Evolutionary conservation across 2,797 vertebrate genomes (phyloP).

Genomic region (Chromobotia macracanthus): DNA sequence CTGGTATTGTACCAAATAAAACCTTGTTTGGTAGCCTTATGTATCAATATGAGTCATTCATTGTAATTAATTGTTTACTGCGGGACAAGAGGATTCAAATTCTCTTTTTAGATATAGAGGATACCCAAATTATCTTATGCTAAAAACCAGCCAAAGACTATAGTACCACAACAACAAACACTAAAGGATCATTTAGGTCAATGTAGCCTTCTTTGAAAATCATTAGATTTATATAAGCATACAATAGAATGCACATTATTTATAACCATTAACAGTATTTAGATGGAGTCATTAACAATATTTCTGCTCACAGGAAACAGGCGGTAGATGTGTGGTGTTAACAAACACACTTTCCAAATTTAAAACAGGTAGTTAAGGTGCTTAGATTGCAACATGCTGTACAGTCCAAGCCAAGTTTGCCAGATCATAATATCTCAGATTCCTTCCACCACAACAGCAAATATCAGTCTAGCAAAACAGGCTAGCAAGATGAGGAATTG

Average conservation of each 20-base stretch:
- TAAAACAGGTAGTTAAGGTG: background rate
- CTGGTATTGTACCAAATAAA: background rate
- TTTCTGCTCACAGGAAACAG: background rate
- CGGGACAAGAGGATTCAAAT: too few species aligned
- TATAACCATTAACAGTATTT: background rate
- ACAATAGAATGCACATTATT: background rate
- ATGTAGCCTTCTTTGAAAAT: slow-evolving; percentile 11
- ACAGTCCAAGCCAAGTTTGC: background rate
- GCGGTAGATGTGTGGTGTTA: background rate
- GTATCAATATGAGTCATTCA: too few species aligned
- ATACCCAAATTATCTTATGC: too few species aligned
- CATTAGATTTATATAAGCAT: background rate
- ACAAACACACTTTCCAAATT: background rate
- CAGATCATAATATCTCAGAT: background rate
- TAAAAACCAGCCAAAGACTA: too few species aligned
- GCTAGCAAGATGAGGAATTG: background rate
- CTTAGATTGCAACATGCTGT: background rate
- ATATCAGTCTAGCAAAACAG: background rate
- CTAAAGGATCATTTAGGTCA: background rate
- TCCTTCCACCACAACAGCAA: background rate
- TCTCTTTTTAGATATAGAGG: too few species aligned
- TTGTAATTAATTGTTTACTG: too few species aligned
- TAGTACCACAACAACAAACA: background rate
- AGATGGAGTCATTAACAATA: background rate
- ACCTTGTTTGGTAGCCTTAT: background rate